Base-by-base conservation (phyloP, 2,888 invertebrate genomes). In the Melangyna quadrimaculata region DNA sequence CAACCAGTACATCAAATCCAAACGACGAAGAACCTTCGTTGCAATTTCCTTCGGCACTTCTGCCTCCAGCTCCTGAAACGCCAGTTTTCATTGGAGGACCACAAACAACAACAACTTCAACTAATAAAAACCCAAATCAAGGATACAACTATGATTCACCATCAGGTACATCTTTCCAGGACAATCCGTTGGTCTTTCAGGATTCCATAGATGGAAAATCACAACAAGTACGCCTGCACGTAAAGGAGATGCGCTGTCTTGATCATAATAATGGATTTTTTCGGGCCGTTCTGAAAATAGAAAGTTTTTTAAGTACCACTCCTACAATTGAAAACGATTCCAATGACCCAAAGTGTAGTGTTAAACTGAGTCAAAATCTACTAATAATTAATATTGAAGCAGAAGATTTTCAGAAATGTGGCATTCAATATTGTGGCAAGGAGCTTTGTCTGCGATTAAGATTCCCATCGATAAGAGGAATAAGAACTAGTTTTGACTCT, bases 361-460 rank as follows among this genome's bases (percentile, higher is more conserved):
- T 91, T 37, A 91, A 90, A 51, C 59, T 91, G 0, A 89, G 89
- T 24, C 80, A 91, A 87, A 90, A 91, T n/a, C 90, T 89, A 73
- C 87, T 92, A 1, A 75, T 91, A 0, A 78, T 94, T 3, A 92
- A 93, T 87, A 91, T 94, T 71, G 90, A 91, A 3, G 92, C 91
- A 1, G 91, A 91, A 3, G 91, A 92, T 83, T 94, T 94, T 89
- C 89, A 91, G 73, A 91, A 91, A 40, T 94, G 94, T 88, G 94
- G 94, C 0, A 93, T 94, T 0, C 89, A 89, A 2, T 89, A 92
- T 75, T 94, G 94, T 88, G 93, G 91, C 1, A 89, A 89, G 78
- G 93, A 93, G 88, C 92, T 94, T 88, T 94, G 94, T 87, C 89
- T 94, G n/a, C 91, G 92, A 5, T 51, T 94, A 6, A 90, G 94